phyloP scores from a whole-genome alignment of 2,797 vertebrate genomes.

The Oceanodroma leucorhoa region DNA sequence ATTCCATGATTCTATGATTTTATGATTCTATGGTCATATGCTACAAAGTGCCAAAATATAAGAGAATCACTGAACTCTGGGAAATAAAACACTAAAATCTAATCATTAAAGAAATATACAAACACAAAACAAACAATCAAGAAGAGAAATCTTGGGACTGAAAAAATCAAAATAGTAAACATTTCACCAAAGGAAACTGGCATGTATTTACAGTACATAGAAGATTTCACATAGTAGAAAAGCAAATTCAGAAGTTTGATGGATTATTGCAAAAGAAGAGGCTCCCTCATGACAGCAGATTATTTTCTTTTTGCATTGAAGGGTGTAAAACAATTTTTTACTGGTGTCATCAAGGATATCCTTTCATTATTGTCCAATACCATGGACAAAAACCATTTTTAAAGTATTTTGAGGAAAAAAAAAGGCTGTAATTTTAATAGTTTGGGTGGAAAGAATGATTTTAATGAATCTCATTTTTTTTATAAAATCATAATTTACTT shows the following conservation, averaged over 20 bases:
- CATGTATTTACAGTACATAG: neutral
- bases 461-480: neutral
- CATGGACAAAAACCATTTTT: neutral
- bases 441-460: neutral
- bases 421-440: neutral
- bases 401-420: neutral
- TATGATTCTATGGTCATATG: neutral
- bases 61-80: neutral
- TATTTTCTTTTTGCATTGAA: neutral
- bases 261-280: neutral
- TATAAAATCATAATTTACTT: neutral
- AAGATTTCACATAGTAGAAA: neutral
- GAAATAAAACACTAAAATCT: neutral
- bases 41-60: neutral
- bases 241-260: neutral
- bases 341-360: neutral
- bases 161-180: neutral
- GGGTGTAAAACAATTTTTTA: neutral
- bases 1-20: neutral
- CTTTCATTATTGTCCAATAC: fast-evolving
- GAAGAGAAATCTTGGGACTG: neutral
- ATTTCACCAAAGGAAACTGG: neutral
- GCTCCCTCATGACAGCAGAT: neutral
- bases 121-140: neutral
- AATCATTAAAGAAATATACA: neutral